These are phyloP conservation scores for Crotalus tigris DNA, from an alignment of 2,113 vertebrate genomes.

Conservation along the genomic window DNA sequence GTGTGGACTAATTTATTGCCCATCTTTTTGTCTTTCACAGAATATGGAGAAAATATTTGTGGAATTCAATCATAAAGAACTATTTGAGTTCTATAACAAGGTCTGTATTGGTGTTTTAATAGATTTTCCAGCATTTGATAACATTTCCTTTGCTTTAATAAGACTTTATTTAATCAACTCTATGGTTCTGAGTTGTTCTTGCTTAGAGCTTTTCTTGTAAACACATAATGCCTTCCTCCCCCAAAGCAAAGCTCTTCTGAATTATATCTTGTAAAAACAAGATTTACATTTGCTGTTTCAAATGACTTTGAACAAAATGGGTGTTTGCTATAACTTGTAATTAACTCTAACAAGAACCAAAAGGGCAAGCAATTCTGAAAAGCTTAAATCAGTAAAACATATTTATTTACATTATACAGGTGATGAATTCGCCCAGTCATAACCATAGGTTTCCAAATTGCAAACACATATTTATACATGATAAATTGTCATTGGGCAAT, in stretches of 20 bases:
- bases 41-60: constrained; percentile 84
- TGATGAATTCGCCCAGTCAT: constrained; percentile 25
- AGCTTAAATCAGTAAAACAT: constrained; percentile 15
- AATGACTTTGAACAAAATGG: constrained; percentile 2
- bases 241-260: constrained; percentile 40
- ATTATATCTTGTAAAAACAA: constrained; percentile 36
- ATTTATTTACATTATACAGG: constrained; percentile 27
- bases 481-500: constrained; percentile 61
- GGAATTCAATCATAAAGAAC: constrained; percentile 89
- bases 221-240: constrained; percentile 52
- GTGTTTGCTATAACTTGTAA: constrained; percentile 21
- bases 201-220: constrained; percentile 53
- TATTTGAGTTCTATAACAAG: constrained; percentile 97
- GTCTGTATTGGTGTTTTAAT: constrained; percentile 69
- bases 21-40: constrained; percentile 66
- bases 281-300: neutral
- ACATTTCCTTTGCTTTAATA: constrained; percentile 30
- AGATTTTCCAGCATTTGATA: constrained; percentile 18
- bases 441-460: constrained; percentile 48
- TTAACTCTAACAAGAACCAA: neutral
- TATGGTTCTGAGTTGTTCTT: constrained; percentile 27
- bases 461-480: constrained; percentile 51
- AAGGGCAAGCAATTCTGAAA: constrained; percentile 28
- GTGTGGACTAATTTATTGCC: neutral
- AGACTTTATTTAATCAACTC: constrained; percentile 29